phyloP scores from a whole-genome alignment of 2,888 invertebrate genomes.

The Petrolisthes cinctipes region DNA sequence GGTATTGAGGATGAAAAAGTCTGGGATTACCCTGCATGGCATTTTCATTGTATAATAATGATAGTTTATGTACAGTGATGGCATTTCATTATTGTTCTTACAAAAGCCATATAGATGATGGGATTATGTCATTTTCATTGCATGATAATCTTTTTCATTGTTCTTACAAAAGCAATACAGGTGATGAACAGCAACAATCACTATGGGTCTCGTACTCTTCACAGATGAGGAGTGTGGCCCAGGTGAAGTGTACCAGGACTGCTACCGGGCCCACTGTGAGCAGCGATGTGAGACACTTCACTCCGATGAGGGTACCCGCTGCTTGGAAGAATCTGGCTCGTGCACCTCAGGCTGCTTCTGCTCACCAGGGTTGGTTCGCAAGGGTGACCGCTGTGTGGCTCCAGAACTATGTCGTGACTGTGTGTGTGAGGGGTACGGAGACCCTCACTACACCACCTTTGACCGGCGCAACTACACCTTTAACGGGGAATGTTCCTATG shows the following conservation, averaged over 20 bases:
- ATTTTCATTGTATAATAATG: too few relatives aligned
- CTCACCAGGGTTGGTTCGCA: conserved; percentile 79
- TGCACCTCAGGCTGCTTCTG: conserved; percentile 90
- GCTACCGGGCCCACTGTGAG: conserved; percentile 83
- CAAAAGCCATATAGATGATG: too few relatives aligned
- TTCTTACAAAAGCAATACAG: too few relatives aligned
- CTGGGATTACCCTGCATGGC: too few relatives aligned
- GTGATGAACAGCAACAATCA: too few relatives aligned
- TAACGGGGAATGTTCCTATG: conserved; percentile 87
- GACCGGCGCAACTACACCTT: conserved; percentile 84
- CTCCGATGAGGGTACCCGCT: conserved; percentile 72
- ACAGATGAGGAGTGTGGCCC: conserved; percentile 80
- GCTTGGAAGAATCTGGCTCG: conserved; percentile 75
- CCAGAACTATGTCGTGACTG: conserved; percentile 83
- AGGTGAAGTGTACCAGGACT: conserved; percentile 84
- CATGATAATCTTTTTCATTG: too few relatives aligned
- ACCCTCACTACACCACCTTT: conserved; percentile 85
- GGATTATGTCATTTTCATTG: too few relatives aligned
- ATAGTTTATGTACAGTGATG: too few relatives aligned
- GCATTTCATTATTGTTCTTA: too few relatives aligned
- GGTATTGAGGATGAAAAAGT: too few relatives aligned
- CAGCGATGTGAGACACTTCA: conserved; percentile 78
- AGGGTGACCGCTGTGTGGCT: conserved; percentile 78
- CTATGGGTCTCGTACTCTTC: conserved; percentile 51
- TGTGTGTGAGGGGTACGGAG: conserved; percentile 81